Percentiles rank a stretch among this genome's conserved stretches.
Evolutionary conservation across 2,797 vertebrate genomes (phyloP).

Genomic region (Avahi laniger): DNA sequence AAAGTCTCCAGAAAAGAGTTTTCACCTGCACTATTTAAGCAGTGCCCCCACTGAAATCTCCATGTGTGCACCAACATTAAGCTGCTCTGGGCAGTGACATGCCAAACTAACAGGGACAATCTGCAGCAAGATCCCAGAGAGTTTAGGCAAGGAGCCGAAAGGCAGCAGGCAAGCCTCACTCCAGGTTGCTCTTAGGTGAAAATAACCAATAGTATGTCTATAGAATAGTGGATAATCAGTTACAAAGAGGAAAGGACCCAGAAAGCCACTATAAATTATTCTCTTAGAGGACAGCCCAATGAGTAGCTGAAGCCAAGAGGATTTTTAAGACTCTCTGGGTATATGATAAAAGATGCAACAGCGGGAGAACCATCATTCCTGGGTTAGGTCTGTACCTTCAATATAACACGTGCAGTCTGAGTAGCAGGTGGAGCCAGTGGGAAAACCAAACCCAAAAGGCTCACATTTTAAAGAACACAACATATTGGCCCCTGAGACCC

Average conservation of each 20-base stretch:
- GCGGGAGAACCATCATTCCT: neutral
- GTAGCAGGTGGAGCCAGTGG: neutral
- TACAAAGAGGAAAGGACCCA: neutral
- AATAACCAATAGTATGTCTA: neutral
- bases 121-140: neutral
- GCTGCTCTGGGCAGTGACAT: neutral
- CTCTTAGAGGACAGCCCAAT: neutral
- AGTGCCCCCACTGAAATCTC: neutral
- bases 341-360: neutral
- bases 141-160: neutral
- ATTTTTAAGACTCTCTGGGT: neutral
- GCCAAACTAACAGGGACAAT: neutral
- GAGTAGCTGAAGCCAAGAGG: neutral
- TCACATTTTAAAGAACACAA: neutral
- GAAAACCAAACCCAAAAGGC: neutral
- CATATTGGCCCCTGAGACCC: neutral
- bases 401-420: neutral
- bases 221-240: accelerated
- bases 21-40: neutral
- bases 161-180: neutral
- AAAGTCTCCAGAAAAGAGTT: neutral
- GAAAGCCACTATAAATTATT: neutral
- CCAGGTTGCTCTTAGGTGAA: too few relatives aligned
- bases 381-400: neutral
- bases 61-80: accelerated